Base-by-base conservation (phyloP, 2,888 invertebrate species). In the Ennomos fuscantarius region DNA sequence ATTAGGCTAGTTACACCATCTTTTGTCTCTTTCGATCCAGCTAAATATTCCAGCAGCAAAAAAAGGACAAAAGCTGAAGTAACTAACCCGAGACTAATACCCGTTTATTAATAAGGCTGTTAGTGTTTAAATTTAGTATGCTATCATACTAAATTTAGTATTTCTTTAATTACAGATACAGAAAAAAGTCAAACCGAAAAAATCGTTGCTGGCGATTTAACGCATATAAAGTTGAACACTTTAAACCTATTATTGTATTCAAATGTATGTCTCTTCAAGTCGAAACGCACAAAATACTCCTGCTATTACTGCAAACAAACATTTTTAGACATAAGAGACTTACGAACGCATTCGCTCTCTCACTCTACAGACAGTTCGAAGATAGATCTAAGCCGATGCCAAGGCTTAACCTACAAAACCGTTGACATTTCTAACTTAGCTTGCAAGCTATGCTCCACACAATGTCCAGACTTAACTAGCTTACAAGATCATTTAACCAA, bases 211-310 rank as follows among this genome's bases (percentile, higher is more conserved):
- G n/a, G 3, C 40, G 15, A 40, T 15, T 10, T 8, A 11, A 32
- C 32, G n/a, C 1, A 35, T 35, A 2, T 12, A 41, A 33, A 40
- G 63, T 66, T 24, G 24, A 83, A 86, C 64, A 78, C 86, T 0
- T 41, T 82, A 0, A 81, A 81, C 54, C 70, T 87, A 0, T 61
- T 84, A 9, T 60, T 73, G 12, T 78, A 86, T 46, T 86, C 87
- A 0, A 86, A 86, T 48, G 57, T 86, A 11, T 84, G 82, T 41
- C 61, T 83, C 0, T 86, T 86, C 62, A 76, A 71, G 5, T 83
- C 84, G 0, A 55, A 78, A 2, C 76, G 74, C 40, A 79, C 75
- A 0, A 82, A 79, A 64, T 83, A 74, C 60, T 69, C 74, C 0
- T 87, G 87, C 39, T 76, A 73, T 51, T 69, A 68, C 11, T 87